A percentile compares a stretch with the other conserved stretches of the same genome.
These are phyloP conservation scores for Sarcophilus harrisii DNA, from an alignment of 2,797 vertebrate genomes.

Conservation along the genomic window DNA sequence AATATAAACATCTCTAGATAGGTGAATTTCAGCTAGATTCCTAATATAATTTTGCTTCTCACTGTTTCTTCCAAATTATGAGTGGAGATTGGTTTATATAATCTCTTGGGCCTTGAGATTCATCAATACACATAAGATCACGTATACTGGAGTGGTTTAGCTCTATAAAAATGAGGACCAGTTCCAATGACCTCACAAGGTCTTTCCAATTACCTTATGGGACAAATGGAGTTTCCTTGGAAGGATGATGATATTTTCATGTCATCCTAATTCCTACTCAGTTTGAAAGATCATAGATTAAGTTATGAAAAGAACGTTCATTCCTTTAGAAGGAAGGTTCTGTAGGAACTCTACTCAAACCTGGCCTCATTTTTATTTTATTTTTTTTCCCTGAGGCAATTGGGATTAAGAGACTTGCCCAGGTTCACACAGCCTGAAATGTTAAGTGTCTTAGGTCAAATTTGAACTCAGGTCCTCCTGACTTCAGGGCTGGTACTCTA, in stretches of 20 bases:
- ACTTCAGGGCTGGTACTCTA: too few relatives aligned
- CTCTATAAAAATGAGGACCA: neutral
- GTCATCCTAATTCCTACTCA: neutral
- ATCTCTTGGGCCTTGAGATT: neutral
- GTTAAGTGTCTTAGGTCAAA: too few relatives aligned
- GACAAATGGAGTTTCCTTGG: neutral
- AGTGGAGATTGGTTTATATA: neutral
- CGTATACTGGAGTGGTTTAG: neutral
- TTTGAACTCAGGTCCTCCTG: too few relatives aligned
- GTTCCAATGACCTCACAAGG: neutral
- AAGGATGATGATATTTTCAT: neutral
- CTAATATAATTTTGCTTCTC: neutral
- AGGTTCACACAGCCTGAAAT: too few relatives aligned
- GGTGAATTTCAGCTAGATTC: neutral
- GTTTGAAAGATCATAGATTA: neutral
- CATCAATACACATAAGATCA: neutral
- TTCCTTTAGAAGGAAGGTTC: neutral
- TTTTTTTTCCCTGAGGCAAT: too few relatives aligned
- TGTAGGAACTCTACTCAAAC: neutral
- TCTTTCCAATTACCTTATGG: neutral
- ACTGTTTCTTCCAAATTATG: neutral
- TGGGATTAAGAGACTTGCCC: too few relatives aligned
- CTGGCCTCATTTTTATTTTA: neutral
- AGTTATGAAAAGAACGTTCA: neutral
- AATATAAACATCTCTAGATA: neutral